Base-by-base conservation (phyloP, 2,888 invertebrate genomes). In the Fissipunctia ypsillon region DNA sequence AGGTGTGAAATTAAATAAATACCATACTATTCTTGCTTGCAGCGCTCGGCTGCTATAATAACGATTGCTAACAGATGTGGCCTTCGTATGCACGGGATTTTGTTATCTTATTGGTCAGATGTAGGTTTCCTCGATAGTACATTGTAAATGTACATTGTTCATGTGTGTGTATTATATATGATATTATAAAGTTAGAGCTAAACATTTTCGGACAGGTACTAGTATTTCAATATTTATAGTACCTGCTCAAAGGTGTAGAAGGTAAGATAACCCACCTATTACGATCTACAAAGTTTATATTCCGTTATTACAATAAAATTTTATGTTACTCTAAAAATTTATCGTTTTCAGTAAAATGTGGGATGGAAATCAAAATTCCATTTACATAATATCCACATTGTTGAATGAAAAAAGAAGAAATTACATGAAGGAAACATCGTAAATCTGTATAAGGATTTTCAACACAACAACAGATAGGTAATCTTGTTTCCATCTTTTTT, bases 311-410 rank as follows among this genome's bases (percentile, higher is more conserved):
- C 9, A 54, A 78, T 81, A 69, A 76, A 52, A 66, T 48, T 81
- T 79, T 57, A 76, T 69, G 69, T 61, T 59, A 28, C 61, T 67
- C 66, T 76, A 67, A 79, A 79, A 81, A 67, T 66, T 48, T 76
- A 79, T 69, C 57, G 45, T 28, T 76, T 57, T 50, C 70, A 31
- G 68, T 81, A 74, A 69, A 70, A 73, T 57, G 57, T 19, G 48
- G 61, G 45, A 61, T 69, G 31, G 60, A 65, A 69, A 83, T 79
- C 71, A 65, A 76, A 81, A 56, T 56, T 71, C 50, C 50, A 65
- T 81, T 69, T 52, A 38, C 66, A 57, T 78, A 80, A 61, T 75
- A 66, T 43, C 38, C 19, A 69, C 38, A 69, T 52, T 41, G 41
- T 61, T 48, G 52, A 48, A 66, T 25, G 31, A 56, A 75, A 73